Evolutionary conservation across 2,888 invertebrate species (phyloP).

Genomic region (Macaria liturata): DNA sequence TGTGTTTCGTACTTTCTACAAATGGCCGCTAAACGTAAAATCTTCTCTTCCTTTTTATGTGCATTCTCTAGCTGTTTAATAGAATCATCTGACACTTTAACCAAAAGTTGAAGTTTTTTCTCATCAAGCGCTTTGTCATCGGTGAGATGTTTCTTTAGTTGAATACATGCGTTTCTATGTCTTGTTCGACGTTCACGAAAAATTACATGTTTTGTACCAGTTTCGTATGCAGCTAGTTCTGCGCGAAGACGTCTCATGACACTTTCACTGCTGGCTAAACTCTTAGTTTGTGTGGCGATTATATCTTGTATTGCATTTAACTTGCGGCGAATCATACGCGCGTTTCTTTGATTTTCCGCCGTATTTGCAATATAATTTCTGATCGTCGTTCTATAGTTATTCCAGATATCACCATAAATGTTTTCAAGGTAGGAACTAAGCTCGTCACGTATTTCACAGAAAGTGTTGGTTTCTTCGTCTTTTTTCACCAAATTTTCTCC

Average conservation of each 20-base stretch:
- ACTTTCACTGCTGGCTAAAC: conserved; percentile 66
- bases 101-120: conserved; percentile 55
- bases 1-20: conserved; percentile 83
- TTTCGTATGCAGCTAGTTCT: conserved; percentile 71
- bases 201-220: conserved; percentile 71
- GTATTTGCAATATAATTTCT: conserved; percentile 64
- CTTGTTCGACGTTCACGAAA: conserved; percentile 70
- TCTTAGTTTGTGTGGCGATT: conserved; percentile 70
- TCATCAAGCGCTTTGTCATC: conserved; percentile 57
- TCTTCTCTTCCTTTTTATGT: conserved; percentile 73
- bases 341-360: conserved; percentile 69
- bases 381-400: conserved; percentile 66
- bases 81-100: conserved; percentile 63
- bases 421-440: conserved; percentile 67
- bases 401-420: conserved; percentile 64
- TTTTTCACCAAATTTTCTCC: conserved; percentile 72
- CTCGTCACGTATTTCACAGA: conserved; percentile 58
- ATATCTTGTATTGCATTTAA: conserved; percentile 74
- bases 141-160: conserved; percentile 56
- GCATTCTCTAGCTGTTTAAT: conserved; percentile 67
- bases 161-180: conserved; percentile 62
- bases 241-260: conserved; percentile 58
- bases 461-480: conserved; percentile 68
- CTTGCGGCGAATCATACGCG: conserved; percentile 66
- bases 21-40: conserved; percentile 75